Percentiles rank a stretch among this genome's conserved stretches.
Evolutionary conservation across 2,888 invertebrate species (phyloP).

Genomic region (Dysmachus trigonus): DNA sequence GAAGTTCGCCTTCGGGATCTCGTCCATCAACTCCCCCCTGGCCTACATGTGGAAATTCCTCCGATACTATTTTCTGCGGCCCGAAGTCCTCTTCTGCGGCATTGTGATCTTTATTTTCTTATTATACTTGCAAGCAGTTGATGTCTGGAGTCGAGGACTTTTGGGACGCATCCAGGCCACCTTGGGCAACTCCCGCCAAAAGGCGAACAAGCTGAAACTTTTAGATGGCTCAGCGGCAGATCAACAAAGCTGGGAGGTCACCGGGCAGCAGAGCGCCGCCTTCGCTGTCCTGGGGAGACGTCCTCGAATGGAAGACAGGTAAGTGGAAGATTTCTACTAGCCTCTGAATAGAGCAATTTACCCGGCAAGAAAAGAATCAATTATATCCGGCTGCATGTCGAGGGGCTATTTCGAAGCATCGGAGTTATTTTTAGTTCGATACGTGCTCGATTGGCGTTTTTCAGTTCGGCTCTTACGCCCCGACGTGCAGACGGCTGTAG

Average conservation of each 20-base stretch:
- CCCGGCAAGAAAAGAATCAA: slow-evolving; percentile 22
- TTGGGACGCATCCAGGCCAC: slow-evolving; percentile 66
- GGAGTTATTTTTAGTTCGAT: not conserved
- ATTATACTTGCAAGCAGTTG: slow-evolving; percentile 84
- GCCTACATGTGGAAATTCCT: slow-evolving; percentile 82
- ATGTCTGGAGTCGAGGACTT: slow-evolving; percentile 81
- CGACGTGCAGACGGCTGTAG: not conserved
- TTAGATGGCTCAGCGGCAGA: slow-evolving; percentile 59
- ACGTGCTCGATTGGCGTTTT: not conserved
- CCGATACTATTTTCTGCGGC: slow-evolving; percentile 80
- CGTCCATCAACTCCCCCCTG: slow-evolving; percentile 76
- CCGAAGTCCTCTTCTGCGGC: slow-evolving; percentile 80
- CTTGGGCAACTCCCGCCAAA: slow-evolving; percentile 57
- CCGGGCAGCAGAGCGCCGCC: slow-evolving; percentile 79
- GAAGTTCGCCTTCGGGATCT: slow-evolving; percentile 80
- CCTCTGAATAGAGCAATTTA: not conserved
- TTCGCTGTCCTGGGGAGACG: slow-evolving; percentile 91
- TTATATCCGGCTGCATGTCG: not conserved
- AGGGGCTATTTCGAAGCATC: not conserved
- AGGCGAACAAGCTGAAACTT: slow-evolving; percentile 56
- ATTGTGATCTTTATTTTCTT: slow-evolving; percentile 75
- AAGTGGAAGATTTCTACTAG: slow-evolving; percentile 46
- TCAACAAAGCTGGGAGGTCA: slow-evolving; percentile 78
- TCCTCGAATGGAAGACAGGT: slow-evolving; percentile 92
- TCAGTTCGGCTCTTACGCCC: not conserved